A percentile compares a stretch with the other conserved stretches of the same genome.
Evolutionary conservation across 2,113 vertebrate species (phyloP).

Genomic region (Lichenostomus cassidix): DNA sequence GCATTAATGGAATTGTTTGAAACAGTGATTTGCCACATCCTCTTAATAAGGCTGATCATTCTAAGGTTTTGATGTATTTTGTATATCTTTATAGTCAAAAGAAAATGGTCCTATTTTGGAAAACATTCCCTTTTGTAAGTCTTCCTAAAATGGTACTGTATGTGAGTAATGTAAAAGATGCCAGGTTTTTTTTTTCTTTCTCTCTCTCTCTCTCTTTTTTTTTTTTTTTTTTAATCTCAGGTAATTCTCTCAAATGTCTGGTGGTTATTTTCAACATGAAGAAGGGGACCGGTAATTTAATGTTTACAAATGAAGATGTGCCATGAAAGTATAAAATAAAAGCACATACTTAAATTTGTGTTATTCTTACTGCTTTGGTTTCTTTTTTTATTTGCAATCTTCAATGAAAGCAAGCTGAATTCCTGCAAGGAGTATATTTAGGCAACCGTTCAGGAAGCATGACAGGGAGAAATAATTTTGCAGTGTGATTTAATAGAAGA

Average conservation of each 20-base stretch:
- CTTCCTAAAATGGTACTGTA: constrained; percentile 53
- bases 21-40: constrained; percentile 26
- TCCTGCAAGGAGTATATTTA: background rate
- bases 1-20: constrained; percentile 1
- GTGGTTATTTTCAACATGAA: constrained; percentile 44
- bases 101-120: constrained; percentile 53
- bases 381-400: background rate
- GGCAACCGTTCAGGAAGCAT: background rate
- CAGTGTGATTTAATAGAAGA: background rate
- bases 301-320: constrained; percentile 49
- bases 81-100: constrained; percentile 67
- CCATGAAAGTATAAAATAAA: constrained; percentile 66
- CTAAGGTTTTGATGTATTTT: constrained; percentile 65
- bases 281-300: constrained; percentile 13
- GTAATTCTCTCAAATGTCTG: constrained; percentile 42
- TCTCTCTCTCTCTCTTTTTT: background rate
- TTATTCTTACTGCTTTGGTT: background rate
- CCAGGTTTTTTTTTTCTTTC: background rate
- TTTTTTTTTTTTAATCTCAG: constrained; percentile 4
- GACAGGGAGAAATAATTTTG: background rate
- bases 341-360: constrained; percentile 2
- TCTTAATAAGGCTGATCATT: constrained; percentile 41
- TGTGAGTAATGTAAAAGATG: constrained; percentile 20
- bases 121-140: constrained; percentile 62
- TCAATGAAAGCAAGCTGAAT: background rate